Conservation (phyloP, 2,113 vertebrate genomes). For the Rattus rattus region DNA sequence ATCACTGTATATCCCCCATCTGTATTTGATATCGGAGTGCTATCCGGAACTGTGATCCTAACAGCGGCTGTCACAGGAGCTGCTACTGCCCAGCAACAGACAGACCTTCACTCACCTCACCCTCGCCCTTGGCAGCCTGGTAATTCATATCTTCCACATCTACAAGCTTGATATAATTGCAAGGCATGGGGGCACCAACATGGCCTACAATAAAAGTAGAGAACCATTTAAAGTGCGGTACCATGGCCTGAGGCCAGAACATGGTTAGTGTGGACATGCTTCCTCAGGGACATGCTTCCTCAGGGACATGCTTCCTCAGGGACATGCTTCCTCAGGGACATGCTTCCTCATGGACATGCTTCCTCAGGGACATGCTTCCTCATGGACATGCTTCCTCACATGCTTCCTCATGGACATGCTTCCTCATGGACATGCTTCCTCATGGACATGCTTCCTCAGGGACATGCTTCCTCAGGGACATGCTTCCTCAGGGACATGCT, state of each 20-base stretch:
- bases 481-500: no score
- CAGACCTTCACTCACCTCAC: conserved; percentile 91
- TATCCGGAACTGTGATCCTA: neutral
- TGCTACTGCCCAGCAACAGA: fast-evolving
- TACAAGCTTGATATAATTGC: conserved; percentile 92
- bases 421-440: no score
- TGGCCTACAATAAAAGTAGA: conserved; percentile 88
- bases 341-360: no score
- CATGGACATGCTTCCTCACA: no score
- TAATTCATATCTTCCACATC: conserved; percentile 99
- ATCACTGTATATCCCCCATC: no score
- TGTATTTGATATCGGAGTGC: fast-evolving
- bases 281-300: neutral
- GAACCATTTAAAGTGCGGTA: neutral
- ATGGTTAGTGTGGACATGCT: neutral
- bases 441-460: no score
- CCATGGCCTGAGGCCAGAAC: neutral
- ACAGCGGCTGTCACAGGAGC: neutral
- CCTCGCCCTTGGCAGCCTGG: conserved; percentile 93
- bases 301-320: no score
- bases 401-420: no score
- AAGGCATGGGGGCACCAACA: conserved; percentile 96
- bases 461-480: no score
- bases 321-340: no score
- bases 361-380: no score